Base-by-base conservation (phyloP, 2,113 vertebrate species). In the Trichomycterus rosablanca region DNA sequence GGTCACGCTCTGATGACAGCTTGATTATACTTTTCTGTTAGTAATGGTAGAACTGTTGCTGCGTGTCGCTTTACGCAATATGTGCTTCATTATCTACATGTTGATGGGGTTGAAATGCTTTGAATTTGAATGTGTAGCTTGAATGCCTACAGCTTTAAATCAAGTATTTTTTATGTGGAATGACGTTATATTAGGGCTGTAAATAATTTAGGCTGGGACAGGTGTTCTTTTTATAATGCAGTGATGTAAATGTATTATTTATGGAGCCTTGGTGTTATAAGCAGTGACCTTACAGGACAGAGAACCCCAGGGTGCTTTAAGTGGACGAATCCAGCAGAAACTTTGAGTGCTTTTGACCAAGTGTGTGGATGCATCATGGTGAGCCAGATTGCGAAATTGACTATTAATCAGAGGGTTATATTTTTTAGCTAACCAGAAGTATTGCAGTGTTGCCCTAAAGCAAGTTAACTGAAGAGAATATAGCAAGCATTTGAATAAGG, bases 331-430 rank as follows among this genome's bases (percentile, higher is more conserved):
- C 32, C 12, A 15, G 8, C 24, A 7, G 39, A 22, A 23, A 35
- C 11, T 68, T 48, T 66, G 52, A 66, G 59, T 58, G 67, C 63
- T 70, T 67, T 58, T 63, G 44, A 52, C 60, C 34, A 43, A 67
- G 72, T 70, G 43, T 55, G 66, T 16, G 52, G 62, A 74, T 66
- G 48, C 50, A 49, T 44, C 43, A 42, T 42, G 22, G 48, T 18
- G 24, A 56, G 45, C 28, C 54, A 40, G 66, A 26, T 44, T 52
- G 34, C 63, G 14, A 63, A 70, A 74, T 62, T 52, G 58, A 59
- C 48, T 70, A 49, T 26, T 44, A 42, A 62, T 58, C 43, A 49
- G 57, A 57, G 62, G 57, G 63, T 49, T 26, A 62, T 20, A 44
- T 42, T 73, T 68, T 46, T 9, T 63, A n/a, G 16, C 9, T 24